phyloP scores from a whole-genome alignment of 2,888 invertebrate species.

The Epiblema foenella region DNA sequence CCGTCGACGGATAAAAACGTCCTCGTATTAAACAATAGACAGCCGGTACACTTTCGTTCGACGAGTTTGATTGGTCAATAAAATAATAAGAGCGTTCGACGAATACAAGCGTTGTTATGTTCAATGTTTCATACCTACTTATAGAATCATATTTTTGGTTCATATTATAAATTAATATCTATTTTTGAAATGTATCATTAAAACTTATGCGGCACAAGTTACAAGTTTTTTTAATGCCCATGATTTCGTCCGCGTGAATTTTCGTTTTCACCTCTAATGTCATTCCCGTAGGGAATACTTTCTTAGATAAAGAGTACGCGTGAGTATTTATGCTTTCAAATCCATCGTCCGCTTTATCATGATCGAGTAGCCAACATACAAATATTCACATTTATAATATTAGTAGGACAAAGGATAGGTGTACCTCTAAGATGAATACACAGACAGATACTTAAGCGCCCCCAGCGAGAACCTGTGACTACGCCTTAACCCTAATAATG shows the following conservation, averaged over 20 bases:
- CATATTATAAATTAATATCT: background rate
- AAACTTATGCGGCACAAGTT: too few relatives aligned
- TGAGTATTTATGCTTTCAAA: background rate
- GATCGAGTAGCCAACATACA: background rate
- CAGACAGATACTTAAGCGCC: background rate
- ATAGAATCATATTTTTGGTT: background rate
- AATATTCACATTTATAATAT: background rate
- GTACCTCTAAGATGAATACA: background rate
- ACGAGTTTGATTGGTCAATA: constrained; percentile 43
- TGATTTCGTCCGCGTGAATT: too few relatives aligned
- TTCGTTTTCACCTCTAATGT: background rate
- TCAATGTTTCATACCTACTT: constrained; percentile 3
- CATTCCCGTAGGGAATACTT: background rate
- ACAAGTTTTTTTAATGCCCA: too few relatives aligned
- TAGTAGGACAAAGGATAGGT: background rate
- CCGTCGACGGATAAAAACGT: constrained; percentile 48
- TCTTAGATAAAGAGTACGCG: background rate
- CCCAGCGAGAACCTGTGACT: background rate
- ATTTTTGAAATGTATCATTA: background rate
- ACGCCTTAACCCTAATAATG: constrained; percentile 27
- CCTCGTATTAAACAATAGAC: constrained; percentile 50
- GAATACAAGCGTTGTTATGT: constrained; percentile 16
- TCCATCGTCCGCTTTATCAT: background rate
- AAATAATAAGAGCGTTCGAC: constrained; percentile 28
- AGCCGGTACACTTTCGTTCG: constrained; percentile 39